phyloP scores from a whole-genome alignment of 2,113 vertebrate genomes.

The Cnemophilus loriae region DNA sequence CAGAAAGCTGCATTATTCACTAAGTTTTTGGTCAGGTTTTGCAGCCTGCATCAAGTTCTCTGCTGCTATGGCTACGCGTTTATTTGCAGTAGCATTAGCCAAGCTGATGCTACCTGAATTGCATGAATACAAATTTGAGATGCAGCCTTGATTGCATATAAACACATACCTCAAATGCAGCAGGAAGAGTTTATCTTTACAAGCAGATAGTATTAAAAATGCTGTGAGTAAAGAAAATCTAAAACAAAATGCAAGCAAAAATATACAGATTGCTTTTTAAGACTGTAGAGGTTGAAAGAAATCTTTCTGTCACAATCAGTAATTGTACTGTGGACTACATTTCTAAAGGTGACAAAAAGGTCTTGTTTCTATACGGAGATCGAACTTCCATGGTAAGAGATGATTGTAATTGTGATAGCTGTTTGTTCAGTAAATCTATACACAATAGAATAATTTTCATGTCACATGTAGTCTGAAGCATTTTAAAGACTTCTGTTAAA shows the following conservation, averaged over 20 bases:
- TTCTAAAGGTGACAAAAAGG: neutral
- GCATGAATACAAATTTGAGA: neutral
- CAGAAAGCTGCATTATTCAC: slow-evolving; percentile 24
- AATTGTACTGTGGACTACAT: neutral
- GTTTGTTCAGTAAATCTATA: neutral
- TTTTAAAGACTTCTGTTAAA: neutral
- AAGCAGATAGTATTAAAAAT: neutral
- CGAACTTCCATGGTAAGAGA: neutral
- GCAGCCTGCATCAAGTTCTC: neutral
- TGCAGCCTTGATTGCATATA: neutral
- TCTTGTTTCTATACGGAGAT: neutral
- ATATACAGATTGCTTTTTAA: neutral
- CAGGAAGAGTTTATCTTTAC: neutral
- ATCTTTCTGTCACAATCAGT: neutral
- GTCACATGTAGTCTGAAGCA: neutral
- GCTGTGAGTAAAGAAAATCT: neutral
- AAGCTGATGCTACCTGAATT: neutral
- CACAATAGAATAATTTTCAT: neutral
- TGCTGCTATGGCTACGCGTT: slow-evolving; percentile 15
- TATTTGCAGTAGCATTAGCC: slow-evolving; percentile 16
- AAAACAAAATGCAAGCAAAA: neutral
- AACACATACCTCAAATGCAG: neutral
- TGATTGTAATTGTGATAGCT: neutral
- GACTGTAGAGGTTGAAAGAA: slow-evolving; percentile 1
- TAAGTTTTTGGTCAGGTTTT: slow-evolving; percentile 2